Percentiles rank a stretch among this genome's conserved stretches.
phyloP scores from a whole-genome alignment of 2,797 vertebrate species.

The Labeo calbasu region DNA sequence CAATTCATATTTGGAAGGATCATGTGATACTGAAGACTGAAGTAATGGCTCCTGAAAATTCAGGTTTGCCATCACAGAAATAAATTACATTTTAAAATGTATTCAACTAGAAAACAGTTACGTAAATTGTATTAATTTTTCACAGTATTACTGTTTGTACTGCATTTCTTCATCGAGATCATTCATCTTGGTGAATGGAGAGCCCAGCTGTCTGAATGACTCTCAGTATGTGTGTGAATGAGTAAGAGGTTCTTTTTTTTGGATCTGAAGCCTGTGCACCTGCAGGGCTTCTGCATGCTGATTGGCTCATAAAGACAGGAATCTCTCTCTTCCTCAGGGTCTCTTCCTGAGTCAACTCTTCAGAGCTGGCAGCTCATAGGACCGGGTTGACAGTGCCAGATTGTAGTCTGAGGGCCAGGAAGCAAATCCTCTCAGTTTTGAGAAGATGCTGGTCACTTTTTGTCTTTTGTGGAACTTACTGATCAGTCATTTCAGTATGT shows the following conservation, averaged over 20 bases:
- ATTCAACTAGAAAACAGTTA: neutral
- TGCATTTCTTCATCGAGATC: neutral
- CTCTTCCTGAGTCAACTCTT: constrained; percentile 65
- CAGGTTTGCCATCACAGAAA: neutral
- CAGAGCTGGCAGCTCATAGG: constrained; percentile 63
- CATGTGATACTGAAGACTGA: neutral
- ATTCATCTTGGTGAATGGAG: neutral
- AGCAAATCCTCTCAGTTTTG: constrained; percentile 49
- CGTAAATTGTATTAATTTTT: neutral
- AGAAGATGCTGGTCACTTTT: constrained; percentile 52
- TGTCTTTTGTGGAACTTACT: constrained; percentile 14
- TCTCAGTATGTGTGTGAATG: constrained; percentile 19
- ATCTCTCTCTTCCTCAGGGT: constrained; percentile 58
- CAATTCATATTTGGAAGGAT: neutral
- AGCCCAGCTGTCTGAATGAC: constrained; percentile 44
- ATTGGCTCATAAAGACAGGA: constrained; percentile 67
- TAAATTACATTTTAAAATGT: neutral
- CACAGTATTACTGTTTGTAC: neutral
- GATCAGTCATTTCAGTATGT: neutral
- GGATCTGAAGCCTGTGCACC: constrained; percentile 53
- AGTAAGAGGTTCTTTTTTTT: constrained; percentile 36
- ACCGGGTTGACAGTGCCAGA: constrained; percentile 68
- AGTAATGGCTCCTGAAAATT: neutral
- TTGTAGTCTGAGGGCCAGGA: constrained; percentile 67
- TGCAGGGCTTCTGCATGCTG: constrained; percentile 41